Evolutionary conservation across 2,113 vertebrate species (phyloP), one percentile per base, ranked within the genome.

Genomic region (Paedocypris sp.): DNA sequence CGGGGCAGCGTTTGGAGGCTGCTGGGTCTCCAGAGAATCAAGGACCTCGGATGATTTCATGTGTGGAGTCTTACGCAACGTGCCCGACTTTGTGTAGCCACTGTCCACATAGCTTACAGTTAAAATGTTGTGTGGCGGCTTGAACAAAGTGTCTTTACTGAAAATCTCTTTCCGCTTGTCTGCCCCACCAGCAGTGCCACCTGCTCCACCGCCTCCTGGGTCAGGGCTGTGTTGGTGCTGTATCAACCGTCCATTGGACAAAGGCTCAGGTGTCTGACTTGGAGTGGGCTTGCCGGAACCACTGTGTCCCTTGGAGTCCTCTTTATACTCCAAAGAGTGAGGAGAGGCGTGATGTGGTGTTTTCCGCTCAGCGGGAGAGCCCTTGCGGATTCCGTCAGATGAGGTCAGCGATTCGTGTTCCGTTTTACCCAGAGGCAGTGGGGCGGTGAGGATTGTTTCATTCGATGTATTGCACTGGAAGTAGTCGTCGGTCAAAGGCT

Each of bases 161-260:
- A 98, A 98, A 75, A 98, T 94, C 84, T 98, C 94, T 87, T 97
- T 98, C 79, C 94, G 89, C 81, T 95, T 98, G 77, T 93, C 91
- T 74, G 84, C 83, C 75, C 86, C 79, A 15, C 83, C 81, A 69
- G 80, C 80, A 62, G 82, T 85, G 33, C 85, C 76, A 62, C 82
- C 80, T 63, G 82, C 80, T 28, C 57, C 64, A 7, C 82, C 88
- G 23, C 83, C 84, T 65, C 84, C 84, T 1, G 91, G 89, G 69
- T 98, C 93, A 7, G 86, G 51, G 0, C 84, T 83, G 28, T 87
- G 85, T 82, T 94, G 91, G 69, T 95, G 93, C 59, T 87, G 91
- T 70, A 87, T 83, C 61, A 96, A 86, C 66, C 93, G 90, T 64
- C 91, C 93, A 0, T 91, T 96, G 66, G 89, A 85, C 0, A 83